Base-by-base conservation (phyloP, 1,140 invertebrate species). In the Bombus soroeensis region DNA sequence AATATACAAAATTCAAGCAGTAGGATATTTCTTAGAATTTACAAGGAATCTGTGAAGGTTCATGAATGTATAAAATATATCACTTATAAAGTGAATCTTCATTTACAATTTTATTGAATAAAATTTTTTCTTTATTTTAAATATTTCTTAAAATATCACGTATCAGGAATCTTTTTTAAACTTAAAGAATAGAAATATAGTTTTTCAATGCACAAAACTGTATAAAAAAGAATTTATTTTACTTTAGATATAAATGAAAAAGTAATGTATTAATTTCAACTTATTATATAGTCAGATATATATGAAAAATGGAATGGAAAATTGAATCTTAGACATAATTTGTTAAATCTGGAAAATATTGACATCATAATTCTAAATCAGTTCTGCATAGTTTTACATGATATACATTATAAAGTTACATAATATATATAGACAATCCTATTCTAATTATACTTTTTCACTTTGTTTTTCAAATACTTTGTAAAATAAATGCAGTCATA, bases 141-240 rank as follows among this genome's bases (percentile, higher is more conserved):
- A 71, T 37, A 75, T 39, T 34, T 41, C 22, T 32, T 32, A 74
- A 37, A 66, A 37, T 47, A 53, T 77, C 25, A 47, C 32, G n/a
- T 83, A 66, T 66, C 8, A 28, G 47, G 37, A 41, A 22, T n/a
- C 77, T 34, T 70, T 57, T 28, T 10, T n/a, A 37, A 57, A 18
- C 32, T 41, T 25, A 59, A 28, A 39, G 15, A 71, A 84, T 32
- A 64, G 12, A 62, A 37, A 32, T 77, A 68, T 68, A n/a, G 25
- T 39, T 72, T 28, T 41, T 41, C 76, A 39, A 57, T 62, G 68
- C 32, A 73, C 3, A 10, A 68, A 28, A 28, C 83, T 82, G 83
- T 57, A 72, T 92, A 90, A 77, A 92, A 92, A 92, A 90, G 83
- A 87, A 85, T 90, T 92, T 92, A 90, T 91, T 91, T 74, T 84